Evolutionary conservation across 2,888 invertebrate genomes (phyloP).

Genomic region (Lasioglossum marginatum): DNA sequence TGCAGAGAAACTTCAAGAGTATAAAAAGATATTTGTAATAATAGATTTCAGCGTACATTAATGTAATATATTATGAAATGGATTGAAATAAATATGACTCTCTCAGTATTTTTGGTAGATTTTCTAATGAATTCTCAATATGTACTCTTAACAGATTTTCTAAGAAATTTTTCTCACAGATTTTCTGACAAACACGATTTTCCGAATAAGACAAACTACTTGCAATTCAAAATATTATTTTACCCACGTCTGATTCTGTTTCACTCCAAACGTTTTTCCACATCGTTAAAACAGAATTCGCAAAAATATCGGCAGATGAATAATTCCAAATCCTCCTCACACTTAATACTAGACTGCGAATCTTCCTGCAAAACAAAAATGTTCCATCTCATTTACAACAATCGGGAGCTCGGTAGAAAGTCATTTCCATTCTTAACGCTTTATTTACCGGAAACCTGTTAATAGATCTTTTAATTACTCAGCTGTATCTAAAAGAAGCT

Average conservation of each 20-base stretch:
- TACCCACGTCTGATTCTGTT: not conserved
- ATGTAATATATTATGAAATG: not conserved
- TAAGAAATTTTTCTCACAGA: not conserved
- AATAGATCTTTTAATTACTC: not conserved
- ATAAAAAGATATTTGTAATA: not conserved
- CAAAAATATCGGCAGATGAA: not conserved
- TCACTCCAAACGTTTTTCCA: not conserved
- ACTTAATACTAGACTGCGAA: conserved; percentile 2
- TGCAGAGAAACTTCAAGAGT: not conserved
- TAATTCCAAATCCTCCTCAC: conserved; percentile 6
- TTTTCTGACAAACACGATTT: not conserved
- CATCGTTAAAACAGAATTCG: not conserved
- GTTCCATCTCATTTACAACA: not conserved
- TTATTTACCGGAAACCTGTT: not conserved
- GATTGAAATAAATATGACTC: not conserved
- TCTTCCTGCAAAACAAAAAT: conserved; percentile 2
- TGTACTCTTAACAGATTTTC: not conserved
- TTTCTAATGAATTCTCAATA: not conserved
- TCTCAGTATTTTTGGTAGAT: not conserved
- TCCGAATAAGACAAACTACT: not conserved
- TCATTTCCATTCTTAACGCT: not conserved
- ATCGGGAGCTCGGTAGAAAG: not conserved
- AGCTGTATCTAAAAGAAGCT: not conserved
- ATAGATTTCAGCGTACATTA: not conserved
- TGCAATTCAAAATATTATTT: not conserved